Percentiles rank a stretch among this genome's conserved stretches.
These are phyloP conservation scores for Syritta pipiens DNA, from an alignment of 2,888 invertebrate genomes.

Conservation along the genomic window DNA sequence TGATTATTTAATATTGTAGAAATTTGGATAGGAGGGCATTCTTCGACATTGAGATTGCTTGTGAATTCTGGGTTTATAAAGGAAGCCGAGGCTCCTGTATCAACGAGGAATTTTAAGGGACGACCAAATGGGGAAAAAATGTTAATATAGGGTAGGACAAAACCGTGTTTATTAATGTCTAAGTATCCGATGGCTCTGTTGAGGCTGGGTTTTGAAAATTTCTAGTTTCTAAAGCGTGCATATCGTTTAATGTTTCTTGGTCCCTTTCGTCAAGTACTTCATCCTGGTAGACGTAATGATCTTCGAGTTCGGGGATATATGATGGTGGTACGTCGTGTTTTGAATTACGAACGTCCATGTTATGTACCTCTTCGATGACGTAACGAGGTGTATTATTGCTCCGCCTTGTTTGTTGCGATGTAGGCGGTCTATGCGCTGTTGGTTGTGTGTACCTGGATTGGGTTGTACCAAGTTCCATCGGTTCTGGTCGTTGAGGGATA, in stretches of 20 bases:
- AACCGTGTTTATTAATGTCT: slow-evolving; percentile 48
- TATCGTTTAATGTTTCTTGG: not conserved
- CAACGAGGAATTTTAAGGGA: slow-evolving; percentile 42
- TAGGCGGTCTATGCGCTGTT: slow-evolving; percentile 4
- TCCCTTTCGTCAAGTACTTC: not conserved
- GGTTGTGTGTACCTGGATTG: slow-evolving; percentile 8
- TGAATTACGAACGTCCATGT: slow-evolving; percentile 2
- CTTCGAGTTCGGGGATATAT: slow-evolving; percentile 5
- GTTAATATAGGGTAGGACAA: slow-evolving; percentile 34
- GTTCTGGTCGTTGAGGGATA: slow-evolving; percentile 13
- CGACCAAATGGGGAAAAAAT: slow-evolving; percentile 38
- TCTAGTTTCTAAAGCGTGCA: slow-evolving; percentile 13
- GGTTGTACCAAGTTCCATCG: slow-evolving; percentile 11
- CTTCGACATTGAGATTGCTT: not conserved
- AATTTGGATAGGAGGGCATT: slow-evolving; percentile 8
- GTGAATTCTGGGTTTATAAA: slow-evolving; percentile 49
- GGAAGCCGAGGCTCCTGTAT: slow-evolving; percentile 49
- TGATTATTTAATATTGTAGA: slow-evolving; percentile 23
- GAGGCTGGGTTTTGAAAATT: slow-evolving; percentile 45
- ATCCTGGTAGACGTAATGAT: not conserved
- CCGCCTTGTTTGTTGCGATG: slow-evolving; percentile 6
- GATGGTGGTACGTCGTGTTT: slow-evolving; percentile 2
- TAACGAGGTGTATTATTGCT: slow-evolving; percentile 1
- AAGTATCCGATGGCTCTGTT: slow-evolving; percentile 36
- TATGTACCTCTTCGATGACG: slow-evolving; percentile 14